A percentile compares a stretch with the other conserved stretches of the same genome.
phyloP scores from a whole-genome alignment of 2,888 invertebrate genomes.

The Apantesis nais region DNA sequence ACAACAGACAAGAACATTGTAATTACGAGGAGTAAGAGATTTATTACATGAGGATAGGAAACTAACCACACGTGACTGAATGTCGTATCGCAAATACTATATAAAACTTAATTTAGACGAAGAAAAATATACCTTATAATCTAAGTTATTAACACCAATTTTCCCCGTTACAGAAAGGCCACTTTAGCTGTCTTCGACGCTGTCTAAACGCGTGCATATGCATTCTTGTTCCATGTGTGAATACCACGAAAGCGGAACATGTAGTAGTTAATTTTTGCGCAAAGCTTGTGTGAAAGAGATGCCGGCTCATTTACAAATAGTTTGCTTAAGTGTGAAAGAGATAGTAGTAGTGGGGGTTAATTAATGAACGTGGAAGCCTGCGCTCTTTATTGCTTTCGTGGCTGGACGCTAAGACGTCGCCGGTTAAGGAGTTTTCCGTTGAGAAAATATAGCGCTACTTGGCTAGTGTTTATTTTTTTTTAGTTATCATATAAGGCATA shows the following conservation, averaged over 20 bases:
- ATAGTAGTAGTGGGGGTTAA: constrained; percentile 78
- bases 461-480: constrained; percentile 63
- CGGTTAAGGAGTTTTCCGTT: constrained; percentile 81
- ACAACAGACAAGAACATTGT: constrained; percentile 84
- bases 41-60: constrained; percentile 82
- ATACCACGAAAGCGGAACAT: constrained; percentile 74
- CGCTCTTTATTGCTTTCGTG: constrained; percentile 86
- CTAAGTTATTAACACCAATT: constrained; percentile 70
- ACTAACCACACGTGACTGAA: constrained; percentile 80
- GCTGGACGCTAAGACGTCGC: constrained; percentile 83
- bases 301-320: constrained; percentile 82
- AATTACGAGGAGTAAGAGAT: constrained; percentile 84
- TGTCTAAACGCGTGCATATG: constrained; percentile 73
- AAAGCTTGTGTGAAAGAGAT: constrained; percentile 82
- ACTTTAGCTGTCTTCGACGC: constrained; percentile 58
- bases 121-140: constrained; percentile 71
- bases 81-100: constrained; percentile 56
- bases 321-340: constrained; percentile 74
- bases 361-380: constrained; percentile 87
- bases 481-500: constrained; percentile 32
- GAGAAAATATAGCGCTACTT: constrained; percentile 73
- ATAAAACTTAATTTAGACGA: constrained; percentile 58
- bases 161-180: constrained; percentile 52
- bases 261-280: constrained; percentile 86
- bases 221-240: constrained; percentile 78